These are phyloP conservation scores for Percina caprodes DNA, from an alignment of 2,113 vertebrate species.

Conservation along the genomic window DNA sequence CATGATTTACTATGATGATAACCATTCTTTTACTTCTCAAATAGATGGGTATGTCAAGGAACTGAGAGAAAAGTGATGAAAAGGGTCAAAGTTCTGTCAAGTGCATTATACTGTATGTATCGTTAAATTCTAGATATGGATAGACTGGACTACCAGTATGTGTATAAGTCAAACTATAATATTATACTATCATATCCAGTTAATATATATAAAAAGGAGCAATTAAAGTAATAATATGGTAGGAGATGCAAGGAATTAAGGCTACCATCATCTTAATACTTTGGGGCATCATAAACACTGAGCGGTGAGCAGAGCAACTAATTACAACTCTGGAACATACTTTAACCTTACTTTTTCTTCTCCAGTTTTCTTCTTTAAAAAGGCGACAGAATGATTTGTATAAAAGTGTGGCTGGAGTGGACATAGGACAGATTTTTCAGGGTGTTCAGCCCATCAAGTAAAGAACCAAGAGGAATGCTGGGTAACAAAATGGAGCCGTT, in stretches of 20 bases:
- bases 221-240: conserved; percentile 46
- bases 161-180: neutral
- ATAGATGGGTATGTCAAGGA: conserved; percentile 1
- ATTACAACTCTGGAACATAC: conserved; percentile 37
- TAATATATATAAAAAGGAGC: conserved; percentile 1
- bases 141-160: neutral
- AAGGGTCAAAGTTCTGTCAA: conserved; percentile 5
- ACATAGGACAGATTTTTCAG: neutral
- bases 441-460: conserved; percentile 16
- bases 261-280: conserved; percentile 35
- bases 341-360: conserved; percentile 4
- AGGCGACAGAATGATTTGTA: neutral
- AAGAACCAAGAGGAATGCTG: conserved; percentile 9
- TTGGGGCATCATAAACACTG: conserved; percentile 27
- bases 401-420: conserved; percentile 16
- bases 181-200: conserved; percentile 1
- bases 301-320: conserved; percentile 23
- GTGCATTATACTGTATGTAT: neutral
- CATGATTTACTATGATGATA: conserved; percentile 14
- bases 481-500: conserved; percentile 12
- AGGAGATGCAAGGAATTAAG: conserved; percentile 29
- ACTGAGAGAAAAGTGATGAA: neutral
- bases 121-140: neutral
- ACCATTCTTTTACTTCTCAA: conserved; percentile 1
- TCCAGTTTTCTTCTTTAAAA: neutral